Evolutionary conservation across 2,888 invertebrate species (phyloP), one percentile per base, ranked within the genome.

Genomic region (Lobophora halterata): DNA sequence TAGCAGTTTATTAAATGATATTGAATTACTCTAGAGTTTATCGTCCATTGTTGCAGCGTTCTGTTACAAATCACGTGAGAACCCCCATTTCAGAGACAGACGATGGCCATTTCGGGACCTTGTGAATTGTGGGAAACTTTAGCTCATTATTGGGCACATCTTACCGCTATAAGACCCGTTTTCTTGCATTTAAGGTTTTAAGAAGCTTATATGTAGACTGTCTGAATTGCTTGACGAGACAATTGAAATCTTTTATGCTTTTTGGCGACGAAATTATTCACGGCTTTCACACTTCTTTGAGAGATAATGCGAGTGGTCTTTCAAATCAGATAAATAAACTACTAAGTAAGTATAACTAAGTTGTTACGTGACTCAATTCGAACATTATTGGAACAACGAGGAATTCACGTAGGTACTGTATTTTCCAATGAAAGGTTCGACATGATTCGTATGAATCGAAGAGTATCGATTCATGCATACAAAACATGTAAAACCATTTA

Each of bases 21-120:
- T 69, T 57, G 61, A 69, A 71, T 74, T 70, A 72, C 63, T 63
- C 59, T 51, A 51, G 46, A 50, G 65, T 39, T 67, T 65, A 71
- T 61, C 32, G 59, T n/a, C 71, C 52, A 81, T 83, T 82, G 82
- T 81, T 65, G 41, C 55, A 56, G 56, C 12, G 29, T 43, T 35
- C 29, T 42, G 49, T 53, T 51, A 40, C 53, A 46, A 45, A 51
- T 39, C 20, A 42, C 57, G 61, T 59, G 62, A 52, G 59, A 61
- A 61, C n/a, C n/a, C n/a, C n/a, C n/a, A n/a, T n/a, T n/a, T 57
- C 40, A 43, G 54, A 59, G 55, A 59, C 53, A 48, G 52, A 46
- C 40, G 43, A 52, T 48, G 49, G 49, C 32, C 49, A 48, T 39
- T 52, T 55, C 36, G 41, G 39, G 60, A 61, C 69, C 62, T 66